Conservation (phyloP, 2,888 invertebrate species). For the Parnassius apollo region DNA sequence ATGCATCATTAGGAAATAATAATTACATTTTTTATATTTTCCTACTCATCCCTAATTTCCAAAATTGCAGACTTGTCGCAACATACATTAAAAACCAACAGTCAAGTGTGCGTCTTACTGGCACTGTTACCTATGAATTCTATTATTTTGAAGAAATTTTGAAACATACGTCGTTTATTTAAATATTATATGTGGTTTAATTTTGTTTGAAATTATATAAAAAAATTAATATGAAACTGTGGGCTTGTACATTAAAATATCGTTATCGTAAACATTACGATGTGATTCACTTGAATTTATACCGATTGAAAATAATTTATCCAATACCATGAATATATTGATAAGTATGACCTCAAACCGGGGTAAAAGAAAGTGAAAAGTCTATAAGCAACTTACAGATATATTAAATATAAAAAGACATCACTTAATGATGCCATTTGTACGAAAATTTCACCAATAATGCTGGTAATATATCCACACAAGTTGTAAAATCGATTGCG, state of each 20-base stretch:
- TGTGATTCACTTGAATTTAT: no score
- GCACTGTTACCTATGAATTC: constrained; percentile 30
- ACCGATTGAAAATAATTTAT: no score
- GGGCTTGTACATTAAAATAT: no score
- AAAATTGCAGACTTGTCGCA: constrained; percentile 60
- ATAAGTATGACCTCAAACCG: constrained; percentile 2
- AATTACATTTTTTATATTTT: constrained; percentile 4
- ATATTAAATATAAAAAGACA: constrained; percentile 32
- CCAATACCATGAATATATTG: background rate
- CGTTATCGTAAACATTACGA: no score
- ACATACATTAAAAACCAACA: constrained; percentile 63
- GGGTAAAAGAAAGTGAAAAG: constrained; percentile 23
- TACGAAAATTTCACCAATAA: constrained; percentile 49
- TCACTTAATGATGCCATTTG: constrained; percentile 47
- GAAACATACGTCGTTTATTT: no score
- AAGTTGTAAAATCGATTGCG: constrained; percentile 64
- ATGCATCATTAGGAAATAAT: background rate
- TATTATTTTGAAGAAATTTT: background rate
- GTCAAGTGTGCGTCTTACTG: constrained; percentile 41
- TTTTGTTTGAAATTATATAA: no score
- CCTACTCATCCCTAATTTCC: constrained; percentile 44
- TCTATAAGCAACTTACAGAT: constrained; percentile 14
- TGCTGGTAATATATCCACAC: constrained; percentile 53
- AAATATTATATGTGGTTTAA: no score
- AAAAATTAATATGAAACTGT: no score